These are phyloP conservation scores for Aphelocoma californica DNA, from an alignment of 2,797 vertebrate genomes.

Conservation along the genomic window DNA sequence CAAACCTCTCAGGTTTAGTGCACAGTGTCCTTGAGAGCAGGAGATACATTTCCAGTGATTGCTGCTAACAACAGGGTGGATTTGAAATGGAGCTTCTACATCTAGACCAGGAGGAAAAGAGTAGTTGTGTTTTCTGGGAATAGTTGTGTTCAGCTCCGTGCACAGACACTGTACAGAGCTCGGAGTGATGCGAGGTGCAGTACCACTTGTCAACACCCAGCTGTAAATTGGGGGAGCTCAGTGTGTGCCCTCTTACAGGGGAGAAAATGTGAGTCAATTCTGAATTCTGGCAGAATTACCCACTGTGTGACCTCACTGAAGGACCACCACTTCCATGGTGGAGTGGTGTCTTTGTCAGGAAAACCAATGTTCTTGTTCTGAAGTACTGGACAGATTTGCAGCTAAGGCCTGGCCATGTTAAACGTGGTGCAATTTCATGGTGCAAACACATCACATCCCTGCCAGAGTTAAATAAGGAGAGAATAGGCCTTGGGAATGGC, in stretches of 20 bases:
- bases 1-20: background rate
- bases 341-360: background rate
- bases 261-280: background rate
- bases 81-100: background rate
- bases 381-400: too few species aligned
- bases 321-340: accelerated
- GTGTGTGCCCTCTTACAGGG: background rate
- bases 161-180: background rate
- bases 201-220: accelerated
- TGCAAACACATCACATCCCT: background rate
- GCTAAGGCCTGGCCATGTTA: background rate
- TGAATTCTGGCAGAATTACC: background rate
- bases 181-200: accelerated
- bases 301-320: background rate
- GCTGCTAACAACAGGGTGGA: background rate
- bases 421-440: accelerated
- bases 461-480: background rate
- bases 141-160: background rate
- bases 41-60: background rate
- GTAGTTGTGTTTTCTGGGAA: background rate
- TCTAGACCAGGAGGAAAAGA: background rate
- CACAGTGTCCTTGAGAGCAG: background rate
- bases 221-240: background rate
- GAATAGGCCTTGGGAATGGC: background rate
- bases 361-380: background rate